phyloP scores from a whole-genome alignment of 2,888 invertebrate species.

The Epinotia nisella region DNA sequence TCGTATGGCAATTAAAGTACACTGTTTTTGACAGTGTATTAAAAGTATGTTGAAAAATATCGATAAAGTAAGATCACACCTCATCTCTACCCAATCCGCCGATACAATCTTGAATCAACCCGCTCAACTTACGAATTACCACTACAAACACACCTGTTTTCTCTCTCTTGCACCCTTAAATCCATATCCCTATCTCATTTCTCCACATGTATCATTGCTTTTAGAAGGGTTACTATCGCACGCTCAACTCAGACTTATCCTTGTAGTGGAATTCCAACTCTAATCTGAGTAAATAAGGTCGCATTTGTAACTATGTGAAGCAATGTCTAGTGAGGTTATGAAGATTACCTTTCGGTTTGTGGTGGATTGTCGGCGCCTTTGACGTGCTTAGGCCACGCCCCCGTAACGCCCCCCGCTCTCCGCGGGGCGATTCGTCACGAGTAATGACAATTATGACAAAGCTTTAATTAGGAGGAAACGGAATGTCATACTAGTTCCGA shows the following conservation, averaged over 20 bases:
- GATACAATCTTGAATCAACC: slow-evolving; percentile 76
- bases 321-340: neutral
- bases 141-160: slow-evolving; percentile 69
- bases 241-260: neutral
- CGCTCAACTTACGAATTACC: slow-evolving; percentile 77
- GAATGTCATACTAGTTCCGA: slow-evolving; percentile 51
- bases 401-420: slow-evolving; percentile 61
- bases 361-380: slow-evolving; percentile 76
- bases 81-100: slow-evolving; percentile 75
- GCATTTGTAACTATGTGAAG: neutral
- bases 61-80: slow-evolving; percentile 52
- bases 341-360: slow-evolving; percentile 66
- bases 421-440: slow-evolving; percentile 78
- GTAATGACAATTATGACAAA: slow-evolving; percentile 83
- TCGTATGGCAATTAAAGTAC: too few relatives aligned
- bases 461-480: slow-evolving; percentile 78
- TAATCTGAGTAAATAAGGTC: neutral
- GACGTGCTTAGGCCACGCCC: slow-evolving; percentile 75
- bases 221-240: slow-evolving; percentile 21
- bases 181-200: slow-evolving; percentile 49
- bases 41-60: slow-evolving; percentile 47
- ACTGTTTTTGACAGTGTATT: too few relatives aligned
- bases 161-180: slow-evolving; percentile 53
- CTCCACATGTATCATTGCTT: slow-evolving; percentile 58
- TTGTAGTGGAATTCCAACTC: neutral